A percentile compares a stretch with the other conserved stretches of the same genome.
Evolutionary conservation across 2,113 vertebrate species (phyloP).

Genomic region (Desmodus rotundus): DNA sequence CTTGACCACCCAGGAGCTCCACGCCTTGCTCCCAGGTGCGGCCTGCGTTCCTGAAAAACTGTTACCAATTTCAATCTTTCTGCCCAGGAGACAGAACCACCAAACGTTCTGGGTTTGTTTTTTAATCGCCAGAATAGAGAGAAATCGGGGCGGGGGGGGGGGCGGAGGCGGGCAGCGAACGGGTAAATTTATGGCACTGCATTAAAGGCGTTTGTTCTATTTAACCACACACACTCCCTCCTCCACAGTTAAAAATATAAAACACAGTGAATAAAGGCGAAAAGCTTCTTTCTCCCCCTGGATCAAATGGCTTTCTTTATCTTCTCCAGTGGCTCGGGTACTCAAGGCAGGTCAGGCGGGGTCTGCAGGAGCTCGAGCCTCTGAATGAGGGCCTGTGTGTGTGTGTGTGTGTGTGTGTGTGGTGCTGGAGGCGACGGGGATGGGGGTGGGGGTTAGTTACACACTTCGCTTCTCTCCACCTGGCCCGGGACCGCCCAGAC

Average conservation of each 20-base stretch:
- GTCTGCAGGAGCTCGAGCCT: constrained; percentile 3
- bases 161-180: neutral
- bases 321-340: neutral
- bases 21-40: constrained; percentile 26
- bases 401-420: neutral
- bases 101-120: neutral
- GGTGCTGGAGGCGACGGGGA: neutral
- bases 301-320: neutral
- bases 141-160: neutral
- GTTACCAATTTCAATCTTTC: constrained; percentile 41
- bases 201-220: constrained; percentile 62
- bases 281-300: neutral
- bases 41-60: constrained; percentile 21
- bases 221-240: constrained; percentile 14
- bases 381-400: neutral
- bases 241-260: constrained; percentile 56
- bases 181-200: constrained; percentile 78
- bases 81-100: constrained; percentile 17
- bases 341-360: constrained; percentile 6
- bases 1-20: constrained; percentile 18
- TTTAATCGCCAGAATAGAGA: neutral
- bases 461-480: neutral
- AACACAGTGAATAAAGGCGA: constrained; percentile 22
- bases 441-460: neutral
- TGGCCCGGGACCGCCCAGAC: neutral